A percentile compares a stretch with the other conserved stretches of the same genome.
Conservation (phyloP, 2,888 invertebrate genomes). For the Tethea ocularis region DNA sequence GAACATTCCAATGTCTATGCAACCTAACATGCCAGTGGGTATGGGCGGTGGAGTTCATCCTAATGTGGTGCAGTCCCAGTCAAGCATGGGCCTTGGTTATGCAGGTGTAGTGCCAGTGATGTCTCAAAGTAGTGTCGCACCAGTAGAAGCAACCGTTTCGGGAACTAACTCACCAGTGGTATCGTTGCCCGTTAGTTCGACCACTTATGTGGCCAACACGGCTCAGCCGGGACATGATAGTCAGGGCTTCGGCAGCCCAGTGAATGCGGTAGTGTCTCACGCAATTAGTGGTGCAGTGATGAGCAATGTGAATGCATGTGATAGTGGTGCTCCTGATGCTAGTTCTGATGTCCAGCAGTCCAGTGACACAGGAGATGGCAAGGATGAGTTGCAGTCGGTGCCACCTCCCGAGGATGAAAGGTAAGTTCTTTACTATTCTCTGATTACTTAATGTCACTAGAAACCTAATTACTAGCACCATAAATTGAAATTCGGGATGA, state of each 20-base stretch:
- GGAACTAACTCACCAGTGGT: conserved; percentile 81
- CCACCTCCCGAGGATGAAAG: conserved; percentile 79
- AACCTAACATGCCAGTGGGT: conserved; percentile 73
- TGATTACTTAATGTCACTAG: not conserved
- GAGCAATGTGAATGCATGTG: conserved; percentile 78
- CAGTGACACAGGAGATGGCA: conserved; percentile 71
- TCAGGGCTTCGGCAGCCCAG: conserved; percentile 81
- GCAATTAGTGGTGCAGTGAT: conserved; percentile 73
- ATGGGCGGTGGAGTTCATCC: conserved; percentile 76
- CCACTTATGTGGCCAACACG: conserved; percentile 64
- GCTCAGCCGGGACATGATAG: conserved; percentile 70
- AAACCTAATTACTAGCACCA: too few species aligned
- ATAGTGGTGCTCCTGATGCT: conserved; percentile 72
- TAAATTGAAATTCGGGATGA: not conserved
- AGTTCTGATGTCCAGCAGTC: conserved; percentile 62
- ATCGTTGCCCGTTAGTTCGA: conserved; percentile 75
- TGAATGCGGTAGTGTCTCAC: conserved; percentile 79
- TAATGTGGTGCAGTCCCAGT: conserved; percentile 79
- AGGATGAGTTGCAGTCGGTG: conserved; percentile 68
- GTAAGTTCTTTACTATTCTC: conserved; percentile 48
- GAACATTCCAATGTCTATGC: conserved; percentile 82
- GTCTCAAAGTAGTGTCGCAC: conserved; percentile 79
- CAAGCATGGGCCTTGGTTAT: conserved; percentile 74
- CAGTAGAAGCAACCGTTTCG: conserved; percentile 73
- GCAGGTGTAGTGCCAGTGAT: conserved; percentile 77